Percentiles rank a stretch among this genome's conserved stretches.
phyloP scores from a whole-genome alignment of 2,888 invertebrate genomes.

The Drosophila diplacantha region DNA sequence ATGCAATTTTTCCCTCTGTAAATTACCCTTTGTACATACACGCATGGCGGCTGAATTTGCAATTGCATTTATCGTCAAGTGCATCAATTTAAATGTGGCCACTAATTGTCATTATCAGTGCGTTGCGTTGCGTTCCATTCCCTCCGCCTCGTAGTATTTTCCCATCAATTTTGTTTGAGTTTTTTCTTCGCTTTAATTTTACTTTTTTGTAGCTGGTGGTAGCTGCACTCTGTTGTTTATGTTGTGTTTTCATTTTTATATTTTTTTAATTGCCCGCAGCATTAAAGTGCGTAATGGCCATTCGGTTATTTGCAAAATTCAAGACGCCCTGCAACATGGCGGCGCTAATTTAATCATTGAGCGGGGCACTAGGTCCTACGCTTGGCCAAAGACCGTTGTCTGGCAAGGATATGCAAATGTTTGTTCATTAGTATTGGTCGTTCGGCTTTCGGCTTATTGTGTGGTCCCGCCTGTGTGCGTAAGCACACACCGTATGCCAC shows the following conservation, averaged over 20 bases:
- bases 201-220: neutral
- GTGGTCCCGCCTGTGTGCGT: conserved; percentile 21
- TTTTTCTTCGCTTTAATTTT: neutral
- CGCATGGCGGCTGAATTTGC: conserved; percentile 51
- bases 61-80: conserved; percentile 70
- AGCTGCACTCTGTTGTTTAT: conserved; percentile 22
- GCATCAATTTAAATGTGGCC: conserved; percentile 74
- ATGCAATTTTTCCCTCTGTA: conserved; percentile 67
- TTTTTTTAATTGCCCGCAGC: conserved; percentile 23
- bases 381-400: conserved; percentile 25
- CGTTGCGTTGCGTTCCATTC: conserved; percentile 49
- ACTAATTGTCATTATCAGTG: conserved; percentile 73
- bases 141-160: conserved; percentile 30
- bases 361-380: conserved; percentile 7
- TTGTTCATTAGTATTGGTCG: conserved; percentile 46
- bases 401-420: conserved; percentile 38
- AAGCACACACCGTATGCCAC: neutral
- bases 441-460: conserved; percentile 46
- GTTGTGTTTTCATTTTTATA: conserved; percentile 24
- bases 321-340: neutral
- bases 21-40: conserved; percentile 55
- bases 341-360: conserved; percentile 24
- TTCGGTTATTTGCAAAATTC: conserved; percentile 8
- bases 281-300: conserved; percentile 25
- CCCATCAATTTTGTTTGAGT: conserved; percentile 4